phyloP scores from a whole-genome alignment of 2,113 vertebrate genomes.

The Melierax canorus region DNA sequence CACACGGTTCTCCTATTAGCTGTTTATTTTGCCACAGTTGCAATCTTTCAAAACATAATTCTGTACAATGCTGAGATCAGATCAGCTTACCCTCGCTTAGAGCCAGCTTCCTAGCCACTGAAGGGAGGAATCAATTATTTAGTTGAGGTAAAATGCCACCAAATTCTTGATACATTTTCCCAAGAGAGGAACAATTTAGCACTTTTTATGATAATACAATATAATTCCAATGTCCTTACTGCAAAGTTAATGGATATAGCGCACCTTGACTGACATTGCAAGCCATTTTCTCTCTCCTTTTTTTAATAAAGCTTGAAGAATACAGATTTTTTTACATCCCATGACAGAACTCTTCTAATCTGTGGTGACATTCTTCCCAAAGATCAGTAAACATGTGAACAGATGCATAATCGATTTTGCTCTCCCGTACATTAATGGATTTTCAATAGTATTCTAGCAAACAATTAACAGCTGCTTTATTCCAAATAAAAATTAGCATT shows the following conservation, averaged over 20 bases:
- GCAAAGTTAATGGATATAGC: not conserved
- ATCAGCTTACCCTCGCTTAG: not conserved
- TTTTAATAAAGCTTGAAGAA: not conserved
- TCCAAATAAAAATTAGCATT: not conserved
- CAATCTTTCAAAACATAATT: not conserved
- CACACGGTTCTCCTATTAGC: not conserved
- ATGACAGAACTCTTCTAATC: not conserved
- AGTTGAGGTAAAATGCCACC: not conserved
- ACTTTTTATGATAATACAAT: not conserved
- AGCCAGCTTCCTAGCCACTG: not conserved
- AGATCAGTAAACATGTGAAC: not conserved
- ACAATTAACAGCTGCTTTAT: not conserved
- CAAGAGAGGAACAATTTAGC: not conserved
- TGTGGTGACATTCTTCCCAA: not conserved
- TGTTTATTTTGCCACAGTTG: not conserved
- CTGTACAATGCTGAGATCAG: not conserved
- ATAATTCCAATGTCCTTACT: not conserved
- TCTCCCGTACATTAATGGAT: not conserved
- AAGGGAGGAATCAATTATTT: not conserved
- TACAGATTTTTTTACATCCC: not conserved
- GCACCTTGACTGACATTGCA: not conserved
- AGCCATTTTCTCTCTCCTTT: not conserved
- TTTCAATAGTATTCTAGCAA: conserved; percentile 5
- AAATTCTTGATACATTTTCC: not conserved
- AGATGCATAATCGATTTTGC: not conserved